Conservation (phyloP, 53 echinoderm and acorn worm species). For the Zoroaster sp. region DNA sequence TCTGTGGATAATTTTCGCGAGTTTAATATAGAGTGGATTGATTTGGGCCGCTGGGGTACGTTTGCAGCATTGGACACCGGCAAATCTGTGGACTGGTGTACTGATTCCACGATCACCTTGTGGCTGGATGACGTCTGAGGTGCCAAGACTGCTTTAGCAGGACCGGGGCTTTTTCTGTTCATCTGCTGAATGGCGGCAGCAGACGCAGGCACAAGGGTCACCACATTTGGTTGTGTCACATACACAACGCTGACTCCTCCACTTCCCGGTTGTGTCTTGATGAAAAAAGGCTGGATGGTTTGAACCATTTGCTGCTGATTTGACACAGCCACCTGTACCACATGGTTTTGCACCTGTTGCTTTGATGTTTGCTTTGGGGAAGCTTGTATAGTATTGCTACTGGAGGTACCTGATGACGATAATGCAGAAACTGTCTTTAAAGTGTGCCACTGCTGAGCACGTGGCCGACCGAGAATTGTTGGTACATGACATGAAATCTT, state of each 20-base stretch:
- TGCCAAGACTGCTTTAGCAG: not conserved
- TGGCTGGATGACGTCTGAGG: not conserved
- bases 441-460: conserved; percentile 75
- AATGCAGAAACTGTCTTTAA: conserved; percentile 86
- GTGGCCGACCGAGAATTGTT: conserved; percentile 70
- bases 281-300: conserved; percentile 84
- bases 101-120: not conserved
- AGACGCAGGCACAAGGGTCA: conserved; percentile 33
- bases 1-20: not conserved
- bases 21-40: conserved; percentile 28
- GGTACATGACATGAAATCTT: conserved; percentile 69
- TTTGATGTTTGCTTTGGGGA: not conserved
- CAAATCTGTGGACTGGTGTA: conserved; percentile 1
- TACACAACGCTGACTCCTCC: conserved; percentile 70
- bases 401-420: conserved; percentile 44
- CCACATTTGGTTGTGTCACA: conserved; percentile 76
- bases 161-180: conserved; percentile 12
- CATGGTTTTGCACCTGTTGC: conserved; percentile 31
- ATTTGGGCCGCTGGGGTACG: conserved; percentile 17
- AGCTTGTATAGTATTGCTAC: not conserved
- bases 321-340: conserved; percentile 60
- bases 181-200: conserved; percentile 20
- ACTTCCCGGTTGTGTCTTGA: conserved; percentile 83
- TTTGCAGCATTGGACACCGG: not conserved
- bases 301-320: conserved; percentile 78